Evolutionary conservation across 1,140 invertebrate genomes (phyloP).

Genomic region (Procambarus virginalis): DNA sequence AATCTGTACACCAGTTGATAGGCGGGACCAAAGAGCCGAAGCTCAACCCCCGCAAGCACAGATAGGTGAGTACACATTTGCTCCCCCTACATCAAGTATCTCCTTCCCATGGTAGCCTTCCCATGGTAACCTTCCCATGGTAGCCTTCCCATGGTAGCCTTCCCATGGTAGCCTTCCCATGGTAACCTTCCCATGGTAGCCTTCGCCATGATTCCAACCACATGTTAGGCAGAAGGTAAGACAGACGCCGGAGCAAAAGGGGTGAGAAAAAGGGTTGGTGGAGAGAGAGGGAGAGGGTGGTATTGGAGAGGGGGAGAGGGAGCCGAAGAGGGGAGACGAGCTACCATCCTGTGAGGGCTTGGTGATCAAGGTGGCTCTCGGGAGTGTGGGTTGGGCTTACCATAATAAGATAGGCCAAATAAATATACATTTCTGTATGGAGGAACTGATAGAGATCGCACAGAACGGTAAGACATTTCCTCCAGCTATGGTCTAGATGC

Average conservation of each 20-base stretch:
- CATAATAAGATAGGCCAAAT: neutral
- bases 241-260: neutral
- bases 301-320: neutral
- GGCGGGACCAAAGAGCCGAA: too few relatives aligned
- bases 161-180: neutral
- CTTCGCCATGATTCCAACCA: conserved; percentile 32
- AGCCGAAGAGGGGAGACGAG: neutral
- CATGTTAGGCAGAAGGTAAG: conserved; percentile 23
- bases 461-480: neutral
- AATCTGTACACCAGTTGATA: too few relatives aligned
- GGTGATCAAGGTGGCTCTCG: neutral
- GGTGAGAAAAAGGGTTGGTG: neutral
- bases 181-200: neutral
- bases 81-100: neutral
- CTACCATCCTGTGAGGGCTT: neutral
- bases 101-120: neutral
- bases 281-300: conserved; percentile 1
- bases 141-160: neutral
- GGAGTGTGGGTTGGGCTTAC: neutral
- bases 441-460: neutral
- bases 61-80: too few relatives aligned
- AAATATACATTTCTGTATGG: neutral
- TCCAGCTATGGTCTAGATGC: neutral
- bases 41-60: too few relatives aligned
- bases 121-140: neutral